A percentile compares a stretch with the other conserved stretches of the same genome.
Conservation (phyloP, 35 echinoderm and acorn worm species). For the Ptychodera flava region DNA sequence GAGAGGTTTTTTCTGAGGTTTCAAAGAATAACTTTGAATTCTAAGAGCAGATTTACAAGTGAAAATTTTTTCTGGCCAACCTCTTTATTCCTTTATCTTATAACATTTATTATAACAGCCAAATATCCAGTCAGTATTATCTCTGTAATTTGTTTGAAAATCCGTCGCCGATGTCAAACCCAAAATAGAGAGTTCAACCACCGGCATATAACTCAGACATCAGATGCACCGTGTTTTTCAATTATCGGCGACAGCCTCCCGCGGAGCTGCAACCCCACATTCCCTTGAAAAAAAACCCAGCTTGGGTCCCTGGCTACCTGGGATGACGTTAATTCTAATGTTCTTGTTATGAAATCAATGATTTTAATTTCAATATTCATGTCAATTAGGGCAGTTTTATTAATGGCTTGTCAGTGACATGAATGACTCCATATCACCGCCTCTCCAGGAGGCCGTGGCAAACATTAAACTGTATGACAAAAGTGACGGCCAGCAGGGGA, state of each 20-base stretch:
- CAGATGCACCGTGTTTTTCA: background rate
- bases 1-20: too few relatives aligned
- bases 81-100: too few relatives aligned
- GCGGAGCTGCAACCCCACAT: background rate
- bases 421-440: background rate
- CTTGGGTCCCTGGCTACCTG: background rate
- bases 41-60: too few relatives aligned
- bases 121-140: too few relatives aligned
- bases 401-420: background rate
- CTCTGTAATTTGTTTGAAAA: too few relatives aligned
- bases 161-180: too few relatives aligned
- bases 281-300: background rate
- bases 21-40: too few relatives aligned
- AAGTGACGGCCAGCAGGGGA: background rate
- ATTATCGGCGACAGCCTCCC: background rate
- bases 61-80: too few relatives aligned
- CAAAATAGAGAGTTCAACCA: too few relatives aligned
- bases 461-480: background rate
- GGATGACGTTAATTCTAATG: background rate
- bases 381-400: background rate
- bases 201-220: too few relatives aligned
- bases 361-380: background rate
- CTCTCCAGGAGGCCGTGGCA: background rate
- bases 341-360: background rate
- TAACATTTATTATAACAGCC: too few relatives aligned